A percentile compares a stretch with the other conserved stretches of the same genome.
phyloP scores from a whole-genome alignment of 2,888 invertebrate genomes.

The Nomada flava region DNA sequence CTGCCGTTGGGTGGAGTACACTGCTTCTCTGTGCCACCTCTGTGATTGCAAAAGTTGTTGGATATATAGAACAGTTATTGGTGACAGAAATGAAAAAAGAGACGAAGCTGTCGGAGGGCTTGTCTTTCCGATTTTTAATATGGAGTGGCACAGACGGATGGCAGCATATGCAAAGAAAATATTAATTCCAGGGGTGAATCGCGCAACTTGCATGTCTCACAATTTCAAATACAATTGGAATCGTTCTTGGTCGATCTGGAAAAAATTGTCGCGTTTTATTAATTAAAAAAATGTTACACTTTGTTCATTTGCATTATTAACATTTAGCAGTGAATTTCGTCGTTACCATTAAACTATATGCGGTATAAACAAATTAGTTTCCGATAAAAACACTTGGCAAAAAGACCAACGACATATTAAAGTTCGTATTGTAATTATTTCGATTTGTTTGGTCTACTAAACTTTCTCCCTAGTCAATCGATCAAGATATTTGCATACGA shows the following conservation, averaged over 20 bases:
- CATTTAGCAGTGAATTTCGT: too few species aligned
- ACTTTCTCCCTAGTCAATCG: slow-evolving; percentile 36
- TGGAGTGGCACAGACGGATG: slow-evolving; percentile 11
- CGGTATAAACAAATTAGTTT: too few species aligned
- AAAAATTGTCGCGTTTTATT: neutral
- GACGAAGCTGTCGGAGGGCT: neutral
- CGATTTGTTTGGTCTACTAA: neutral
- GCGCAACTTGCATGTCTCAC: slow-evolving; percentile 68
- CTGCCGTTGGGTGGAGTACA: neutral
- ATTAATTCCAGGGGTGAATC: slow-evolving; percentile 40
- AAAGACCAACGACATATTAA: neutral
- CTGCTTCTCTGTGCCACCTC: slow-evolving; percentile 22
- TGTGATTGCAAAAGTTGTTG: neutral
- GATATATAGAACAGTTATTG: too few species aligned
- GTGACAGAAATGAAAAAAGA: neutral
- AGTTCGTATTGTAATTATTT: neutral
- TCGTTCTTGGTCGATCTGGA: slow-evolving; percentile 46
- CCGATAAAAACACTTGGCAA: too few species aligned
- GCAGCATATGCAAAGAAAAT: neutral
- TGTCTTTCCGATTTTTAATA: neutral
- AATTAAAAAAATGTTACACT: neutral
- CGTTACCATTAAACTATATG: too few species aligned
- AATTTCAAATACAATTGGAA: slow-evolving; percentile 22
- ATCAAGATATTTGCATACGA: slow-evolving; percentile 31
- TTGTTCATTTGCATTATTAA: too few species aligned